Base-by-base conservation (phyloP, 2,888 invertebrate genomes). In the Trilocha varians region DNA sequence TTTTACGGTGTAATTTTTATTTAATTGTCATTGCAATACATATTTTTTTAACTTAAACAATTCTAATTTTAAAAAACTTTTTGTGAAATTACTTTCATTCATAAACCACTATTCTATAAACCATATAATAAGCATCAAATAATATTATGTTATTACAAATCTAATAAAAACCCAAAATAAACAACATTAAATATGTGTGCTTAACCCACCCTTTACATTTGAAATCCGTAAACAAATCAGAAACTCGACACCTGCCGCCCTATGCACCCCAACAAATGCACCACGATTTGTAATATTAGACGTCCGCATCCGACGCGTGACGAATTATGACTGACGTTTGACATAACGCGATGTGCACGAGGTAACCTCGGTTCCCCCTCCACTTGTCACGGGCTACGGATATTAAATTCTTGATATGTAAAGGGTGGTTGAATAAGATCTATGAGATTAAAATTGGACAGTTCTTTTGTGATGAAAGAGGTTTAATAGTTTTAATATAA, bases 261-360 rank as follows among this genome's bases (percentile, higher is more conserved):
- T 11, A 1, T 25, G 25, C 25, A 25, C 25, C 25, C 25, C 25
- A 13, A 38, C 25, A 45, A 16, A 43, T 38, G 40, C 43, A 44
- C 47, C 38, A 39, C 11, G 36, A 39, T 48, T 49, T 45, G 39
- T 44, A 40, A 25, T 25, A 25, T 59, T 60, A 67, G 69, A 70
- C 76, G 67, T 67, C 60, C 62, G 60, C 49, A 52, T 58, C 49
- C 55, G 43, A 50, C 52, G 76, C 82, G 78, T 79, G 77, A 77
- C 82, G 80, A 79, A 80, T 72, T 59, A 65, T 70, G 78, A 80
- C 56, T 79, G 79, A 79, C 78, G 50, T 48, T 54, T 65, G 71
- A 65, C 69, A 57, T 47, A 39, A 51, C 42, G 55, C 51, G 54
- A 69, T 44, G 54, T 47, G 58, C 50, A 50, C 55, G 56, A 69